Conservation (phyloP, 1,140 invertebrate species). For the Eriocheir sinensis region DNA sequence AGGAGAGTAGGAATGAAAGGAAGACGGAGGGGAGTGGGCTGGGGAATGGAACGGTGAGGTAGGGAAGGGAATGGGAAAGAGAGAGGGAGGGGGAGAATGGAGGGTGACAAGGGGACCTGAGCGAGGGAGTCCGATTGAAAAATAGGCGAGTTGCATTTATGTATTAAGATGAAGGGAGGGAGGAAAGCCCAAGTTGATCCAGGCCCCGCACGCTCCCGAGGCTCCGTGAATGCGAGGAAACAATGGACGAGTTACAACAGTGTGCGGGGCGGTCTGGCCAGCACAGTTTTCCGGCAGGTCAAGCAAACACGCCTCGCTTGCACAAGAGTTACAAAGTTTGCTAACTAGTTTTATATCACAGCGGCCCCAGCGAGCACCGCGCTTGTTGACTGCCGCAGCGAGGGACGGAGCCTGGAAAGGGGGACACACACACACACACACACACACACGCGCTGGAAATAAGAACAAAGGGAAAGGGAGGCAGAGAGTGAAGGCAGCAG, state of each 20-base stretch:
- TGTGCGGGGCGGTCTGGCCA: background rate
- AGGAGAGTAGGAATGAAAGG: no score
- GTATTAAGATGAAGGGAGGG: conserved; percentile 15
- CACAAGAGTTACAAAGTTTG: conserved; percentile 16
- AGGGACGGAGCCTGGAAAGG: no score
- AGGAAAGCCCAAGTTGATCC: background rate
- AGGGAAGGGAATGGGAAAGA: no score
- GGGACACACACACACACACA: no score
- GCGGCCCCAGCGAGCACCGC: background rate
- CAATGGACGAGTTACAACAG: background rate
- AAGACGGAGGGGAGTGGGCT: no score
- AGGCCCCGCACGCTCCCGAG: background rate
- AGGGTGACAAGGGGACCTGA: no score
- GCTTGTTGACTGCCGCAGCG: background rate
- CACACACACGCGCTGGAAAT: no score
- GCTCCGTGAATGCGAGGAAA: background rate
- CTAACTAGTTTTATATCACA: conserved; percentile 17
- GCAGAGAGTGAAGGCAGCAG: background rate
- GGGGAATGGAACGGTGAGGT: no score
- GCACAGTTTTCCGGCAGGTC: background rate
- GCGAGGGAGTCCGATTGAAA: background rate
- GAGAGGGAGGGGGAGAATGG: no score
- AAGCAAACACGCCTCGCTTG: background rate
- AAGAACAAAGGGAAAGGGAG: no score
- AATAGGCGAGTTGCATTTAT: background rate